Base-by-base conservation (phyloP, 2,113 vertebrate genomes). In the Piaya cayana region DNA sequence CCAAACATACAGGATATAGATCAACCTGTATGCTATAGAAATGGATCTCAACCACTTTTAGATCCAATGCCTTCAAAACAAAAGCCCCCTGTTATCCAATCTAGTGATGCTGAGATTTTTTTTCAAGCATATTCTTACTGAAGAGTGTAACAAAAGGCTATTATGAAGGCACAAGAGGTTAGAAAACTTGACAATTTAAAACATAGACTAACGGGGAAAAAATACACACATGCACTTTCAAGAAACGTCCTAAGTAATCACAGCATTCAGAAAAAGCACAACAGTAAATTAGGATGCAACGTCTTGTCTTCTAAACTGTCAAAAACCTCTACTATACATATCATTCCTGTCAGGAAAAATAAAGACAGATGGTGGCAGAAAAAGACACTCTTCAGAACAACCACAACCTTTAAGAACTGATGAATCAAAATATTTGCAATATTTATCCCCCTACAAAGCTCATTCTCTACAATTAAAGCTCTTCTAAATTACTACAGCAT, bases 361-460 rank as follows among this genome's bases (percentile, higher is more conserved):
- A 89, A 75, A 93, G 78, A 92, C 89, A 96, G 89, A 95, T 69
- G 67, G 90, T 55, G 77, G 67, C 45, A 77, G 62, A 79, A 91
- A 91, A 92, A 86, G 64, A 60, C 52, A 87, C 25, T 64, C 81
- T 79, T 79, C 87, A 74, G 70, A 95, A 69, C 23, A 95, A 75
- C 80, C 29, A 43, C 55, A 96, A 94, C 91, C 77, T 93, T 63
- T 84, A 75, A 11, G 3, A 37, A 89, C 21, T 59, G 89, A 89
- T 16, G 47, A 93, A 88, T 90, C 93, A 95, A 95, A 96, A 95
- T 88, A 94, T 97, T 96, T 90, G 95, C 52, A 74, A 13, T 42
- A 74, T 63, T 55, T 67, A 77, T 82, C 45, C n/a, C 65, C 42
- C 42, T 50, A 71, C 82, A 91, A 78, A 85, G 84, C 50, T 88